Evolutionary conservation across 2,797 vertebrate species (phyloP), one percentile per base, ranked within the genome.

Genomic region (Discoglossus pictus): DNA sequence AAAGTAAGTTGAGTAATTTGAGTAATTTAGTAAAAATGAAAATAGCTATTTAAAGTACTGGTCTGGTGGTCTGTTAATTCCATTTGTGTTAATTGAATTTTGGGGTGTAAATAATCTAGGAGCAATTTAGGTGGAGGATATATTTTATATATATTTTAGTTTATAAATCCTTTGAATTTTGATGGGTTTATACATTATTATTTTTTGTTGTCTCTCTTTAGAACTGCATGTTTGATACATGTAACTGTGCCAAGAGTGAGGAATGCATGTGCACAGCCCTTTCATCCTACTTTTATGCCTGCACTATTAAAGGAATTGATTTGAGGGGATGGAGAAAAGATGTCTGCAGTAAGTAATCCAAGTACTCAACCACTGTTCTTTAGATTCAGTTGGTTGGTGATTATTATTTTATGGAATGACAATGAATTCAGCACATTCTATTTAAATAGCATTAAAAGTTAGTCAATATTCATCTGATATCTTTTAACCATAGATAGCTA

Each of bases 221-320:
- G 96, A 87, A 89, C 73, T 98, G 96, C 69, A 86, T 82, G 63
- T 97, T 96, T 61, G 92, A 95, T 61, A 94, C 88, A 0, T 98
- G 96, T 65, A 96, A 92, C 78, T 96, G 95, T 68, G 93, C 96
- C 79, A 93, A 84, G 83, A 97, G 87, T 0, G 94, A 98, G 72
- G 92, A 88, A 68, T 98, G 94, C 74, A 80, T 98, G 82, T 98
- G 96, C n/a, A 90, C 93, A 0, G 91, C 93, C 2, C 87, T 97
- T 55, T 96, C 95, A 23, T 89, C 93, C 21, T 98, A 97, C 0
- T 88, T 85, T 25, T 84, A 79, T 15, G 92, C 91, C 47, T 98
- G 96, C 17, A 85, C 91, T 0, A 72, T 83, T 27, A 90, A 87
- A 76, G 93, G 93, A 34, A 78, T 94, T 51, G 72, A 89, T 38